Evolutionary conservation across 2,113 vertebrate genomes (phyloP).

Genomic region (Zingel zingel): DNA sequence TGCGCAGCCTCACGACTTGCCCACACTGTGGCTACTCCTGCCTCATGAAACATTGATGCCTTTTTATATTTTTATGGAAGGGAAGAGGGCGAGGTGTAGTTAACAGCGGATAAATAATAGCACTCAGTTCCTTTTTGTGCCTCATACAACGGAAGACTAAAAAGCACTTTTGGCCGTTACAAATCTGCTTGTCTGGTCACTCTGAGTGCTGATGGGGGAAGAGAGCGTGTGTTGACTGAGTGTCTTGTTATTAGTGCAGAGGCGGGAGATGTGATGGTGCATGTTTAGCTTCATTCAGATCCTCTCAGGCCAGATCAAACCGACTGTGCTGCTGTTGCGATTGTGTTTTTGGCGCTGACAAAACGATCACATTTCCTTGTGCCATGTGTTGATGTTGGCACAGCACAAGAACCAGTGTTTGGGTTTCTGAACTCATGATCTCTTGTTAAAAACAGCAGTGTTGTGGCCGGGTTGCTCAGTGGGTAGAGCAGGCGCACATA

Average conservation of each 20-base stretch:
- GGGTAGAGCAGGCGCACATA: too few species aligned
- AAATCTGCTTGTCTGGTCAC: not conserved
- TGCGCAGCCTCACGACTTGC: not conserved
- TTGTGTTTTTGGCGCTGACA: not conserved
- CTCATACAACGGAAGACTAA: slow-evolving; percentile 14
- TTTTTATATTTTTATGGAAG: slow-evolving; percentile 55
- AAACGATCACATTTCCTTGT: slow-evolving; percentile 14
- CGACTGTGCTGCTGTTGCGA: not conserved
- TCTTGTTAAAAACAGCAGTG: not conserved
- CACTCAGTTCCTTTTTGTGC: slow-evolving; percentile 18
- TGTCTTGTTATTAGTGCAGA: not conserved
- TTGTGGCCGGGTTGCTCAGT: too few species aligned
- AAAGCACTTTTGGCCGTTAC: slow-evolving; percentile 44
- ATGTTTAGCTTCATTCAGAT: slow-evolving; percentile 24
- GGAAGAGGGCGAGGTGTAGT: slow-evolving; percentile 32
- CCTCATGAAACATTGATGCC: slow-evolving; percentile 57
- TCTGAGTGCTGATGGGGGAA: slow-evolving; percentile 17
- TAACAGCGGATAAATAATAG: slow-evolving; percentile 66
- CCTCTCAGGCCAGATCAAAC: not conserved
- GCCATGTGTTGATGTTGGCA: not conserved
- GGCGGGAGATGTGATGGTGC: slow-evolving; percentile 18
- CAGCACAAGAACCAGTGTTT: slow-evolving; percentile 3
- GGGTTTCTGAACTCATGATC: not conserved
- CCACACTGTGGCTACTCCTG: not conserved
- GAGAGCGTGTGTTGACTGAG: not conserved